Base-by-base conservation (phyloP, 2,888 invertebrate species). In the Pterobdella sp. region DNA sequence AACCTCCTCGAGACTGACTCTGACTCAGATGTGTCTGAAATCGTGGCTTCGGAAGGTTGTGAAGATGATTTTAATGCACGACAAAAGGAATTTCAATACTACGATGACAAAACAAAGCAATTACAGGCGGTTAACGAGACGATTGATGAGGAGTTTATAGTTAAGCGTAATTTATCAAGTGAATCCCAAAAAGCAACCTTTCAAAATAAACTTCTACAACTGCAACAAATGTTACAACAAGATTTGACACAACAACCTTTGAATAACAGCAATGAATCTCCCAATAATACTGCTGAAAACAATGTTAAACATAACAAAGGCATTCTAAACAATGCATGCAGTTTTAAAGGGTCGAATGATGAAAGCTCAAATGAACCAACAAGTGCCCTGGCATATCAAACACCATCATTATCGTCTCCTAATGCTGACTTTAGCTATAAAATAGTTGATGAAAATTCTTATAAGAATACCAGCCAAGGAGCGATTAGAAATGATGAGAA, bases 1-100 rank as follows among this genome's bases (percentile, higher is more conserved):
- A 56, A 71, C 35, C 63, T 71, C 14, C 26, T 71, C 26, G 71
- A 71, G n/a, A 71, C 63, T 29, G 29, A 34, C 34, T 56, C 56
- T 26, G 71, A 71, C n/a, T 71, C 71, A 1, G 71, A 71, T 10
- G 3, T 65, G 32, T 65, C 65, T 7, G 65, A 65, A 31, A 34
- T 65, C 31, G 35, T 35, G 26, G 3, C 32, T 65, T 32, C 32
- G 10, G 35, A 65, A 29, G 65, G 32, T 14, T 7, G 10, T 22
- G 65, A 65, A 65, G 32, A 65, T 4, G 34, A 65, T 34, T 4
- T 65, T 29, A n/a, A 31, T 31, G 32, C 3, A 65, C 10, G 14
- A 31, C 65, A 65, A n/a, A 29, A 65, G 29, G 31, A 65, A 65
- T 34, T 31, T 14, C 63, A 63, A 63, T 26, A 63, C 7, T 26